phyloP scores from a whole-genome alignment of 1,140 invertebrate species.

The Matsumurasca onukii region DNA sequence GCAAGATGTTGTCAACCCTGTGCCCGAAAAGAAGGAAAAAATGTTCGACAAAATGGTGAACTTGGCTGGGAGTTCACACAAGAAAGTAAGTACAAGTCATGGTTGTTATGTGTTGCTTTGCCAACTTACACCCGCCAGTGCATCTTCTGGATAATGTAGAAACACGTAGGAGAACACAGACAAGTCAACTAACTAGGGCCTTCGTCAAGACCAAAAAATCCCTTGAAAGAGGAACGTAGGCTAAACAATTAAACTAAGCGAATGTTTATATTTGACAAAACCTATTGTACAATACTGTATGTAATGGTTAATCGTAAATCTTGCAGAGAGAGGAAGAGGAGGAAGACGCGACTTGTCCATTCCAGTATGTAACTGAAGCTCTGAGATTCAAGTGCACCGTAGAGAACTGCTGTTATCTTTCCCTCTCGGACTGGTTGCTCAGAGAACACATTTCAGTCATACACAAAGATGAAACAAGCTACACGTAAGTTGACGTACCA shows the following conservation, averaged over 20 bases:
- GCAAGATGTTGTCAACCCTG: conserved; percentile 65
- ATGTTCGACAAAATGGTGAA: conserved; percentile 87
- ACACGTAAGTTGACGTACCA: not conserved
- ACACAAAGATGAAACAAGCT: conserved; percentile 6
- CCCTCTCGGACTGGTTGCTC: not conserved
- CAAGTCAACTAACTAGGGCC: not conserved
- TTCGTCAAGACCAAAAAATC: not conserved
- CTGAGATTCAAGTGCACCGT: not conserved
- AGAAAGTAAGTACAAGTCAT: not conserved
- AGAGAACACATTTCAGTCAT: conserved; percentile 7
- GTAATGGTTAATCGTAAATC: not conserved
- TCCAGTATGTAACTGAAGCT: not conserved
- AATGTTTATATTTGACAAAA: not conserved
- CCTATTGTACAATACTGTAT: not conserved
- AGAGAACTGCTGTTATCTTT: not conserved
- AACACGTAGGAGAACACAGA: no score
- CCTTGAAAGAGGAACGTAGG: not conserved
- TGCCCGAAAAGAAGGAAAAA: conserved; percentile 72
- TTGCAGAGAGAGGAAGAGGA: not conserved
- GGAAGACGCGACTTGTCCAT: not conserved
- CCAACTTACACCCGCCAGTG: not conserved
- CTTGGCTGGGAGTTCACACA: conserved; percentile 68
- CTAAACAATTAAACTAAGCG: not conserved
- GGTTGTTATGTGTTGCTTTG: not conserved
- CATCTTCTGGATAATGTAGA: not conserved